phyloP scores from a whole-genome alignment of 30 jellyfish, hydroid and myxozoan species.

The Chironex yamaguchii region DNA sequence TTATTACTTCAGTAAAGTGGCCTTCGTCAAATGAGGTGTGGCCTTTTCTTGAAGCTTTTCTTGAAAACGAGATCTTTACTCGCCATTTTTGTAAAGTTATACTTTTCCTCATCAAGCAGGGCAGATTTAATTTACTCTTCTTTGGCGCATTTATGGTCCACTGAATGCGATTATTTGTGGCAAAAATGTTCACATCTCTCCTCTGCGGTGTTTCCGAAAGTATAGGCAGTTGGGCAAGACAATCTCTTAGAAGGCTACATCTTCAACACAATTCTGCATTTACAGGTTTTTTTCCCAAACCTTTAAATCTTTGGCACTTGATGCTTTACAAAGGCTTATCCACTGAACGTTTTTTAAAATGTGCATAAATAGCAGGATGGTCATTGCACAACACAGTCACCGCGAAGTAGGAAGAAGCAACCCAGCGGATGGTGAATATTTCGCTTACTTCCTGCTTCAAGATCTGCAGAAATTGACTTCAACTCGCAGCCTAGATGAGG shows the following conservation, averaged over 20 bases:
- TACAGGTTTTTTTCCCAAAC: background rate
- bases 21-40: background rate
- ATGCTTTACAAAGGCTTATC: background rate
- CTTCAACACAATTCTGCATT: background rate
- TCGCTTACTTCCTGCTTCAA: slow-evolving; percentile 35
- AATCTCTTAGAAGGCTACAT: too few species aligned
- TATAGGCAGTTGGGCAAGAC: slow-evolving; percentile 28
- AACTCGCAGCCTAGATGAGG: slow-evolving; percentile 11
- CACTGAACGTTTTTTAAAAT: background rate
- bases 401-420: slow-evolving; percentile 28
- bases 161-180: slow-evolving; percentile 2
- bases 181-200: slow-evolving; percentile 15
- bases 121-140: slow-evolving; percentile 25
- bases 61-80: background rate
- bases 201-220: slow-evolving; percentile 42
- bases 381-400: slow-evolving; percentile 4
- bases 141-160: slow-evolving; percentile 42
- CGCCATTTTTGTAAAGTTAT: background rate
- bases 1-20: background rate
- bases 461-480: slow-evolving; percentile 2
- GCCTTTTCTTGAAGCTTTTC: background rate
- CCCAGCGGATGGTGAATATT: slow-evolving; percentile 46
- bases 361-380: slow-evolving; percentile 20
- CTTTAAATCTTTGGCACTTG: background rate
- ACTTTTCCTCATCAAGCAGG: background rate